Percentiles rank a stretch among this genome's conserved stretches.
phyloP scores from a whole-genome alignment of 2,888 invertebrate genomes.

The Colletes collaris region DNA sequence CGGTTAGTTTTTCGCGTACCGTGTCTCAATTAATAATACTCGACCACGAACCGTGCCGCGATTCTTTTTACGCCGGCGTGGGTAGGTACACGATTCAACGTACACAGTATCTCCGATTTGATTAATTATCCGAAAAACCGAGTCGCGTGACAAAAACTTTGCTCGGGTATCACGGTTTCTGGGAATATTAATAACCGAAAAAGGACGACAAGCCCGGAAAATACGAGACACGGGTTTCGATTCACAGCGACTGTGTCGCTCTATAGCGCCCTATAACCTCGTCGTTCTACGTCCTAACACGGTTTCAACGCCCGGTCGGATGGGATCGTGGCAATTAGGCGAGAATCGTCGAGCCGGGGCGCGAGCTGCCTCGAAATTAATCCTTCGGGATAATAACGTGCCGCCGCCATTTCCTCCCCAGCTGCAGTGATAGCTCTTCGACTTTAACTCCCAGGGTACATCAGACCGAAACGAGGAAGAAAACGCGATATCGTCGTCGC shows the following conservation, averaged over 20 bases:
- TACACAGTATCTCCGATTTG: not conserved
- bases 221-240: not conserved
- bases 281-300: not conserved
- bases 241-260: constrained; percentile 2
- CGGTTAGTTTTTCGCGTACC: not conserved
- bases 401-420: constrained; percentile 55
- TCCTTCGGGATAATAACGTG: constrained; percentile 71
- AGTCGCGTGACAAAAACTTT: not conserved
- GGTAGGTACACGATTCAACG: not conserved
- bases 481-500: not conserved
- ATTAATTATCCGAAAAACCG: constrained; percentile 7
- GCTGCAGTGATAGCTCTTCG: constrained; percentile 40
- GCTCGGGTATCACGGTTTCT: not conserved
- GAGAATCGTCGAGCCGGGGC: constrained; percentile 63
- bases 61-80: not conserved
- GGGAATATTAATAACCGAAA: constrained; percentile 17
- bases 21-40: constrained; percentile 13
- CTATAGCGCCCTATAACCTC: not conserved
- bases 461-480: not conserved
- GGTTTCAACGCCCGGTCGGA: constrained; percentile 32
- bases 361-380: constrained; percentile 68
- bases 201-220: not conserved
- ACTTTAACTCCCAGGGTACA: constrained; percentile 13
- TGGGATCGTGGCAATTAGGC: constrained; percentile 71
- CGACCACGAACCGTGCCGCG: not conserved